Conservation (phyloP, 1,140 invertebrate species). For the Drosophila oshimai region DNA sequence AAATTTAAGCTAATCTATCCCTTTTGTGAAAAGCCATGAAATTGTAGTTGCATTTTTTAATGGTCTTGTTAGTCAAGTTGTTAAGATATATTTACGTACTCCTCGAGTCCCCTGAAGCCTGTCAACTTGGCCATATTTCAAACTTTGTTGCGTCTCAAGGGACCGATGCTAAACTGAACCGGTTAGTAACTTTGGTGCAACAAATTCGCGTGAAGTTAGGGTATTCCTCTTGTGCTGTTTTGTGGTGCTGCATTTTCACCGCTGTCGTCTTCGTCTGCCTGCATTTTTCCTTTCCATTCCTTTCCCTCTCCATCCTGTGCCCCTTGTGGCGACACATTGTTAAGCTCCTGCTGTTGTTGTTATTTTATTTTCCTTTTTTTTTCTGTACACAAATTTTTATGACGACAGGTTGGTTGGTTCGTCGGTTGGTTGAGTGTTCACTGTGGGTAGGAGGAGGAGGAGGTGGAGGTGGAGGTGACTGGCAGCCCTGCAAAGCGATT, state of each 20-base stretch:
- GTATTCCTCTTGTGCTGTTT: slow-evolving; percentile 2
- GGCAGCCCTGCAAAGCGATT: slow-evolving; percentile 68
- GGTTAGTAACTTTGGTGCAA: neutral
- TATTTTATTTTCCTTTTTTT: slow-evolving; percentile 21
- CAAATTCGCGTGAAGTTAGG: neutral
- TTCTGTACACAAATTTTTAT: slow-evolving; percentile 72
- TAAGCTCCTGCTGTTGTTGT: slow-evolving; percentile 20
- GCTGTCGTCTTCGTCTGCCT: slow-evolving; percentile 1
- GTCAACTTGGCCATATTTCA: neutral
- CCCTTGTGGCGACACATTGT: slow-evolving; percentile 47
- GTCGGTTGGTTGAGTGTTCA: slow-evolving; percentile 6
- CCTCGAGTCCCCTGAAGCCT: neutral
- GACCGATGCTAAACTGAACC: neutral
- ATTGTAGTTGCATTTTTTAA: neutral
- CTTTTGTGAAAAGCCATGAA: neutral
- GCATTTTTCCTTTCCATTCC: slow-evolving; percentile 1
- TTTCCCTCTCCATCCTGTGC: neutral
- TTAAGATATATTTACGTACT: neutral
- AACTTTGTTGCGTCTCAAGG: neutral
- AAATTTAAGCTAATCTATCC: neutral
- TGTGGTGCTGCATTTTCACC: neutral
- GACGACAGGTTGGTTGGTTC: slow-evolving; percentile 71
- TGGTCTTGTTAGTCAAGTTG: neutral
- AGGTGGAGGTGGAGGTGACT: slow-evolving; percentile 3
- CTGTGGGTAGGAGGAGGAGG: neutral